Conservation (phyloP, 1,140 invertebrate genomes). For the Drosophila baimaii region DNA sequence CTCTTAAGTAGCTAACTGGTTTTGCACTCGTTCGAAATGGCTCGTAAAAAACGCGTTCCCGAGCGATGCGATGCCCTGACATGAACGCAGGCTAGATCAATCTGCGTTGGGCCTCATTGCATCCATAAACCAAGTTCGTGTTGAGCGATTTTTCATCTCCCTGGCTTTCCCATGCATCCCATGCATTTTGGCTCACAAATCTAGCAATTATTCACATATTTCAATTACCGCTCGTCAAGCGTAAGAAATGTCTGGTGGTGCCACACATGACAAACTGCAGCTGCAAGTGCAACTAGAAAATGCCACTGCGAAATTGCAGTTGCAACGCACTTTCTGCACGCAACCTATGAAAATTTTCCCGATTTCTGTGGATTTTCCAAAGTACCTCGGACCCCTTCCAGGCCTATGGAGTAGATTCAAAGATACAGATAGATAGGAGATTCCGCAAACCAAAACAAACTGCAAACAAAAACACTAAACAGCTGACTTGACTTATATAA, state of each 20-base stretch:
- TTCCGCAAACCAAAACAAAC: constrained; percentile 45
- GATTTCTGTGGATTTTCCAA: constrained; percentile 52
- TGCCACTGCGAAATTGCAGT: constrained; percentile 25
- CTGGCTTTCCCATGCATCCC: constrained; percentile 13
- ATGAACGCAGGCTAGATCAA: background rate
- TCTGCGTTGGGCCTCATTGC: constrained; percentile 9
- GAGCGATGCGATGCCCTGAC: background rate
- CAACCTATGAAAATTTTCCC: constrained; percentile 62
- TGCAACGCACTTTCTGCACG: constrained; percentile 63
- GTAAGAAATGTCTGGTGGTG: constrained; percentile 62
- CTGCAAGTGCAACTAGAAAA: constrained; percentile 52
- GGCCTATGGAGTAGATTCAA: constrained; percentile 24
- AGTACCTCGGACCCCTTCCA: constrained; percentile 38
- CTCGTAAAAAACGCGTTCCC: background rate
- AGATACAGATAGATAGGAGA: constrained; percentile 25
- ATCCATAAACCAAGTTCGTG: background rate
- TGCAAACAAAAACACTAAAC: constrained; percentile 68
- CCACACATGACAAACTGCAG: constrained; percentile 75
- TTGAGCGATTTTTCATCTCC: constrained; percentile 24
- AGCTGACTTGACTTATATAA: constrained; percentile 61
- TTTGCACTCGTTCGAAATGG: constrained; percentile 2
- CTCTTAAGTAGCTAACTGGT: constrained; percentile 25
- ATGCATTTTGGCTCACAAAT: constrained; percentile 63
- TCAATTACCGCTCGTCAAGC: constrained; percentile 70
- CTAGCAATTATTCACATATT: constrained; percentile 70